phyloP scores from a whole-genome alignment of 2,797 vertebrate genomes.

The Cyclopterus lumpus region DNA sequence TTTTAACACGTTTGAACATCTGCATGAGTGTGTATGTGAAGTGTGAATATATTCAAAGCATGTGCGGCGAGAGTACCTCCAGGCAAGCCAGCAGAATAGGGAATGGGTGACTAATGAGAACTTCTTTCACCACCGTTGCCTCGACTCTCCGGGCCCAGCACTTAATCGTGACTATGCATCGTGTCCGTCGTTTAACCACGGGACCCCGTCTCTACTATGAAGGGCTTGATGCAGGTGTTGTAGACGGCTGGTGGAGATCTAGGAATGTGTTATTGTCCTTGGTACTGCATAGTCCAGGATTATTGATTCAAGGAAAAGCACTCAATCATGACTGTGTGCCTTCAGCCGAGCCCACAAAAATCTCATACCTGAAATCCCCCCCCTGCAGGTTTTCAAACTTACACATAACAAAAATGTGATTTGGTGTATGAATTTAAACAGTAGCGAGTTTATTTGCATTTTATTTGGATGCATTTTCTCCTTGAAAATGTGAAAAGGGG shows the following conservation, averaged over 20 bases:
- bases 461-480: neutral
- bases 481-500: neutral
- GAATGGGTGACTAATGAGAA: conserved; percentile 78
- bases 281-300: conserved; percentile 64
- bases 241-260: conserved; percentile 54
- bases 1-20: conserved; percentile 40
- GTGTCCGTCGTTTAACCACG: conserved; percentile 50
- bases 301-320: conserved; percentile 74
- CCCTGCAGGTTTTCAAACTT: conserved; percentile 28
- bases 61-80: conserved; percentile 52
- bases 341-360: conserved; percentile 72
- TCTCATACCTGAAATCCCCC: conserved; percentile 37
- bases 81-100: conserved; percentile 59
- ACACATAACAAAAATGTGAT: neutral
- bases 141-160: conserved; percentile 55
- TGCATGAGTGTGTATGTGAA: conserved; percentile 30
- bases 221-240: conserved; percentile 46
- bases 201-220: conserved; percentile 40
- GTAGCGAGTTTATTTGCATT: conserved; percentile 1
- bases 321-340: conserved; percentile 74
- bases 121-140: conserved; percentile 68
- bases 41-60: conserved; percentile 65
- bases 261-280: conserved; percentile 72
- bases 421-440: conserved; percentile 3
- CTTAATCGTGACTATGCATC: conserved; percentile 70